Evolutionary conservation across 2,797 vertebrate genomes (phyloP).

Genomic region (Megaceryle alcyon): DNA sequence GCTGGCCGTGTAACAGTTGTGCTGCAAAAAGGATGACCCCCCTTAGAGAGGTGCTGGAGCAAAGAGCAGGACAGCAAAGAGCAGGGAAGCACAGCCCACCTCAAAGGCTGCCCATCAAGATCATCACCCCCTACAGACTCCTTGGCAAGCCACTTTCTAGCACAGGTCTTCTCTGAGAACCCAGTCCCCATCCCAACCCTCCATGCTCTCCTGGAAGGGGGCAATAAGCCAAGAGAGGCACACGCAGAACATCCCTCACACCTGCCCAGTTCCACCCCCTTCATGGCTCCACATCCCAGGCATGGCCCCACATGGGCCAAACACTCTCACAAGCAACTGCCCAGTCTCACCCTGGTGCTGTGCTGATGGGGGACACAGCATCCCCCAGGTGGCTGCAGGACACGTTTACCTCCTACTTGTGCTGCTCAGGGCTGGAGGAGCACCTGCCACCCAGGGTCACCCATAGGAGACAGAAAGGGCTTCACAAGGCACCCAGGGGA

Average conservation of each 20-base stretch:
- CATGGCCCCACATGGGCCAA: accelerated
- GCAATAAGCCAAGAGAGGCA: neutral
- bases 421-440: neutral
- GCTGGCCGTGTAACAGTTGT: neutral
- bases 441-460: neutral
- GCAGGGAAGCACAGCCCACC: neutral
- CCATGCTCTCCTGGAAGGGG: neutral
- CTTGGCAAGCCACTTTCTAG: neutral
- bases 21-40: neutral
- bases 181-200: neutral
- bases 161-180: neutral
- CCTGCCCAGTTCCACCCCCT: accelerated
- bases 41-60: neutral
- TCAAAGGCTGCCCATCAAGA: neutral
- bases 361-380: accelerated
- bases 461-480: accelerated
- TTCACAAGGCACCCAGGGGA: accelerated
- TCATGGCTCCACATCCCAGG: neutral
- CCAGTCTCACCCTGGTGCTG: neutral
- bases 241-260: neutral
- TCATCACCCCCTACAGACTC: accelerated
- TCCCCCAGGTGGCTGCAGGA: accelerated
- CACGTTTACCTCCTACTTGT: neutral
- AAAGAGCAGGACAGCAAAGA: neutral
- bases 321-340: accelerated